Evolutionary conservation across 2,797 vertebrate genomes (phyloP).

Genomic region (Petrocephalus schoutedeni): DNA sequence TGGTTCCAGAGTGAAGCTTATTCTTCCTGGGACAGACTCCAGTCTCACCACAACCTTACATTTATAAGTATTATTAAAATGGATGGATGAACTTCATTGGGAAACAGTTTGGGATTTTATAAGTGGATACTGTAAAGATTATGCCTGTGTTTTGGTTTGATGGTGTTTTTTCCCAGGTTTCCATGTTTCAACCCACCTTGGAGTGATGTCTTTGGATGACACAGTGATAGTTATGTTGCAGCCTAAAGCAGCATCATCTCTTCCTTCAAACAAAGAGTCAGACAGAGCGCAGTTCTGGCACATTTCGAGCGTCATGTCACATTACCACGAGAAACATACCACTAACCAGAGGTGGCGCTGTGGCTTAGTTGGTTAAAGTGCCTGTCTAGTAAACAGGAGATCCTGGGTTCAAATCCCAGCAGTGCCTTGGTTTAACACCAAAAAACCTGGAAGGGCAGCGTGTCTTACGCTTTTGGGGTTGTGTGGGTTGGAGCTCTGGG

Average conservation of each 20-base stretch:
- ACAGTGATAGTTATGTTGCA: background rate
- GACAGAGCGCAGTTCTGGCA: background rate
- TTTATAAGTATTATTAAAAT: constrained; percentile 4
- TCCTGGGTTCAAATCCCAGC: no score
- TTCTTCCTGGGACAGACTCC: background rate
- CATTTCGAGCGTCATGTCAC: background rate
- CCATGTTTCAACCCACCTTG: background rate
- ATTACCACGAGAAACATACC: background rate
- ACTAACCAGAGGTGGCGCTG: no score
- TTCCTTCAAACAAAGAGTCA: background rate
- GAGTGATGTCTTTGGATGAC: background rate
- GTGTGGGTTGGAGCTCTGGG: no score
- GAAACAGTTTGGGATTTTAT: background rate
- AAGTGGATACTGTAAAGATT: background rate
- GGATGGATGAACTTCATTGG: background rate
- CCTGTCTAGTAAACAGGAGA: no score
- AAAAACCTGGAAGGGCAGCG: no score
- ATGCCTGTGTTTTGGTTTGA: background rate
- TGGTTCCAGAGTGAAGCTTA: background rate
- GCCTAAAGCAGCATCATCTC: background rate
- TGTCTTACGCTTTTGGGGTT: no score
- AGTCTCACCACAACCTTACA: background rate
- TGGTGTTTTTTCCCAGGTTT: background rate
- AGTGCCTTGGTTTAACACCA: no score
- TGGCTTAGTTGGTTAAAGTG: no score